A percentile compares a stretch with the other conserved stretches of the same genome.
Conservation (phyloP, 2,113 vertebrate genomes). For the Calyptomena viridis region DNA sequence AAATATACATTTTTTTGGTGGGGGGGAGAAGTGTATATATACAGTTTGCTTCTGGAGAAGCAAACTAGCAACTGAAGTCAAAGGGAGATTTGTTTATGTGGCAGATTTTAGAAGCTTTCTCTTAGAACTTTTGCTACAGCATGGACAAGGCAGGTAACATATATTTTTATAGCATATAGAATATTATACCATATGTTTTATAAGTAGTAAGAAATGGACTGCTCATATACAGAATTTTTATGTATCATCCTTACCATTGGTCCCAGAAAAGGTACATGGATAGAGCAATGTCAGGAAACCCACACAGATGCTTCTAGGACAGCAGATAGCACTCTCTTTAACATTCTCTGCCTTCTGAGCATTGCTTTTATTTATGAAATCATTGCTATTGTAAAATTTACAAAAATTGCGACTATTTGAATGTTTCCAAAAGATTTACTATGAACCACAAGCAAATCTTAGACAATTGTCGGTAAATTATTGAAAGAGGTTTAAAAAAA, state of each 20-base stretch:
- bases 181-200: neutral
- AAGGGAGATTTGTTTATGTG: neutral
- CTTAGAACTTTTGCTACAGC: neutral
- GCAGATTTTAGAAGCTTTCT: neutral
- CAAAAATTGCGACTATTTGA: neutral
- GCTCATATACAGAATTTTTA: neutral
- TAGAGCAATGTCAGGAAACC: neutral
- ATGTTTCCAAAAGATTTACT: neutral
- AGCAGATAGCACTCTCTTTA: neutral
- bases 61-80: neutral
- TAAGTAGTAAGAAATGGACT: neutral
- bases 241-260: neutral
- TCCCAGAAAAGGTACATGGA: neutral
- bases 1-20: neutral
- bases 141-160: neutral
- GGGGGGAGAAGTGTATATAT: rapidly evolving
- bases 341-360: neutral
- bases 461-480: conserved; percentile 1
- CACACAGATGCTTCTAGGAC: neutral
- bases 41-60: neutral
- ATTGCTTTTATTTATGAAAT: neutral
- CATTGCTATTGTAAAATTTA: neutral
- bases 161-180: neutral
- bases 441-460: neutral
- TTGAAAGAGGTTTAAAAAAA: neutral